A percentile compares a stretch with the other conserved stretches of the same genome.
Evolutionary conservation across 2,797 vertebrate species (phyloP).

Genomic region (Eulemur coronatus): DNA sequence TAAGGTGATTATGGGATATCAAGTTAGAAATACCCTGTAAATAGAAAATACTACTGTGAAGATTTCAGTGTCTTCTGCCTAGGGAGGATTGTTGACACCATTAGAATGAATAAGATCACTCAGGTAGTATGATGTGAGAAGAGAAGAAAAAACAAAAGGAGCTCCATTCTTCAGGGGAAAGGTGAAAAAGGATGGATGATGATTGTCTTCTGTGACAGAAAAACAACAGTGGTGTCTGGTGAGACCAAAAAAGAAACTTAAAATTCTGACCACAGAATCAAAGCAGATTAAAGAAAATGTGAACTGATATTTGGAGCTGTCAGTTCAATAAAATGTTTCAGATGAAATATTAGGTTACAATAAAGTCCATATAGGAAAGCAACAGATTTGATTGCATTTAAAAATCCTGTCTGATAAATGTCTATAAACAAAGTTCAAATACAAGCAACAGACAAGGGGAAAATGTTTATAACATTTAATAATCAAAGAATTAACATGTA

Average conservation of each 20-base stretch:
- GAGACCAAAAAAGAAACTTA: neutral
- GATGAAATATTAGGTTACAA: neutral
- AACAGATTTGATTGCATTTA: neutral
- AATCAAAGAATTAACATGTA: neutral
- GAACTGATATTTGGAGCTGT: neutral
- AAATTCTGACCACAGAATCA: neutral
- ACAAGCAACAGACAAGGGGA: neutral
- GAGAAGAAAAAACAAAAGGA: neutral
- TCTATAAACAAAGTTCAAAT: slow-evolving; percentile 5
- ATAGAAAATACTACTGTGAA: neutral
- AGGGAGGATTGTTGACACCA: neutral
- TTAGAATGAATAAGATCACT: neutral
- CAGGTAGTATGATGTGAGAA: neutral
- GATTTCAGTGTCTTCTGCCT: neutral
- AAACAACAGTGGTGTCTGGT: neutral
- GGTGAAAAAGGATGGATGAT: neutral
- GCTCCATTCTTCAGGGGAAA: neutral
- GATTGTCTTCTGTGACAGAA: neutral
- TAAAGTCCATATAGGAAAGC: neutral
- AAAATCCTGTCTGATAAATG: neutral
- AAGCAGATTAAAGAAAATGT: neutral
- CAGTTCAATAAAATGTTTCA: neutral
- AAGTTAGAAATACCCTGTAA: neutral
- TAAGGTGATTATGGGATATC: neutral
- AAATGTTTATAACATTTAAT: neutral